Percentiles rank a stretch among this genome's conserved stretches.
These are phyloP conservation scores for Elgaria multicarinata DNA, from an alignment of 2,113 vertebrate genomes.

Conservation along the genomic window DNA sequence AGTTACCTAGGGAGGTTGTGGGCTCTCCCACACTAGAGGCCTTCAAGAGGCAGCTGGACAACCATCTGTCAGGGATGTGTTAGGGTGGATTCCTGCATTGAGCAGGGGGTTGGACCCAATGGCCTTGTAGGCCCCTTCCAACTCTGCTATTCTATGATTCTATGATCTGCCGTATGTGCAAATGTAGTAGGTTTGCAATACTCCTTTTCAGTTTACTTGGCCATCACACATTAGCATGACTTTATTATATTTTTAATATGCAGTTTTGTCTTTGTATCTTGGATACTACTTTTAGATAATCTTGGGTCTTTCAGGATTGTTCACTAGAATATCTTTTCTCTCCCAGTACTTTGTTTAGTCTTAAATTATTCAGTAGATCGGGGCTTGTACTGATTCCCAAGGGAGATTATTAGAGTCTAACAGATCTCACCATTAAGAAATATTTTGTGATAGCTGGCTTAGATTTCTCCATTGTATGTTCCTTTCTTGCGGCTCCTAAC, in stretches of 20 bases:
- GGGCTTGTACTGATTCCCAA: not conserved
- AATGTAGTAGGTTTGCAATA: too few relatives aligned
- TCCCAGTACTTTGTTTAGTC: constrained; percentile 9
- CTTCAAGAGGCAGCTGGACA: too few relatives aligned
- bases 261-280: accelerated
- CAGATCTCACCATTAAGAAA: constrained; percentile 3
- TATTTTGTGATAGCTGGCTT: constrained; percentile 19
- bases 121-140: too few relatives aligned
- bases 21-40: too few relatives aligned
- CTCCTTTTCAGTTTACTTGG: not conserved
- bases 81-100: too few relatives aligned
- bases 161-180: too few relatives aligned
- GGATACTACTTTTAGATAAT: not conserved
- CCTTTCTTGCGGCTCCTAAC: not conserved
- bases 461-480: constrained; percentile 6
- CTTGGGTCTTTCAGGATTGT: not conserved
- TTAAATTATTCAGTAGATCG: constrained; percentile 32
- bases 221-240: not conserved
- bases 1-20: too few relatives aligned
- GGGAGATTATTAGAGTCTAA: constrained; percentile 17
- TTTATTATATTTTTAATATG: not conserved
- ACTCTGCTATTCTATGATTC: too few relatives aligned
- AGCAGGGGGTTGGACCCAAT: too few relatives aligned
- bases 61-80: too few relatives aligned
- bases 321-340: not conserved